These are phyloP conservation scores for Idris sp. DNA, from an alignment of 1,140 invertebrate genomes.

Conservation along the genomic window DNA sequence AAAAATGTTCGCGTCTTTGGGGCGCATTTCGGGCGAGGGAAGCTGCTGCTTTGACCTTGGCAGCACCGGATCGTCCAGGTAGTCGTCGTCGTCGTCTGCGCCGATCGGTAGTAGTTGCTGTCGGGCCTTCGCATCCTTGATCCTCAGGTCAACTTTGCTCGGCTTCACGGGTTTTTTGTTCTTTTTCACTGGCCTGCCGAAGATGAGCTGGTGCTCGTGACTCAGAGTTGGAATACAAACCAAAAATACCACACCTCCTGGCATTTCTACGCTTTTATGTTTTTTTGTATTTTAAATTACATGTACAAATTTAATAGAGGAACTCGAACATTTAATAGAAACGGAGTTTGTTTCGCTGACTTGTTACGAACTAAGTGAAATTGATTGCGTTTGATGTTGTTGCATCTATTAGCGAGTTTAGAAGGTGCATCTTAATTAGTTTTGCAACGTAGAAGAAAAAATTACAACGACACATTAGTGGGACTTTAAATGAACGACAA, in stretches of 20 bases:
- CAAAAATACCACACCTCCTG: constrained; percentile 80
- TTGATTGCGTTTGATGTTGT: constrained; percentile 43
- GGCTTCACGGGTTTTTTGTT: constrained; percentile 61
- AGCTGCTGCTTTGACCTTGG: constrained; percentile 8
- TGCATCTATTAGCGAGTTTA: constrained; percentile 56
- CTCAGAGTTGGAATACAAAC: constrained; percentile 81
- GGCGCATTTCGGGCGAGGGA: constrained; percentile 18
- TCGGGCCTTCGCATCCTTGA: constrained; percentile 66
- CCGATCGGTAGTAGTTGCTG: constrained; percentile 65
- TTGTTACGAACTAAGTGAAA: constrained; percentile 37
- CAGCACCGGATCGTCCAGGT: constrained; percentile 45
- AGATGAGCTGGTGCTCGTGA: constrained; percentile 79
- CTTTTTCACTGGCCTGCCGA: constrained; percentile 70
- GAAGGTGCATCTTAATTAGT: constrained; percentile 53
- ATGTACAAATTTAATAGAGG: not conserved
- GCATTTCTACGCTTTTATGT: constrained; percentile 71
- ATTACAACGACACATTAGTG: not conserved
- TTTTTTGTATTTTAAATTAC: not conserved
- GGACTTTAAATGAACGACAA: too few species aligned
- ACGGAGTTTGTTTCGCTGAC: constrained; percentile 21
- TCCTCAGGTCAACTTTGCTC: constrained; percentile 67
- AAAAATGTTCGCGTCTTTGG: constrained; percentile 64
- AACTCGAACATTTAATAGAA: too few species aligned
- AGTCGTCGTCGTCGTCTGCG: constrained; percentile 49
- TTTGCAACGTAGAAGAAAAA: constrained; percentile 41